phyloP scores from a whole-genome alignment of 2,888 invertebrate species.

The Philopedon plagiatum region DNA sequence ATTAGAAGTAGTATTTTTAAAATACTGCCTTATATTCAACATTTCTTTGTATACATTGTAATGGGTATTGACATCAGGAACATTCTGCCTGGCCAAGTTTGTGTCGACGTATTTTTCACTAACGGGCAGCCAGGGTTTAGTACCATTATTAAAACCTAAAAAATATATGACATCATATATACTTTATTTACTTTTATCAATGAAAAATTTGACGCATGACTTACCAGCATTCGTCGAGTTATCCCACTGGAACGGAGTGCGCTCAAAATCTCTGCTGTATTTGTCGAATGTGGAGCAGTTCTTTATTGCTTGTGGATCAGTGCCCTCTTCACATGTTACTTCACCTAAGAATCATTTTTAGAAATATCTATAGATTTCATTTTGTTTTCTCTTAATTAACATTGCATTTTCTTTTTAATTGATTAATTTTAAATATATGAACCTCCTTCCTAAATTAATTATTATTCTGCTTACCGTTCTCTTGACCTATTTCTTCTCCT shows the following conservation, averaged over 20 bases:
- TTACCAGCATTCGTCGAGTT: constrained; percentile 73
- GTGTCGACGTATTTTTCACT: constrained; percentile 73
- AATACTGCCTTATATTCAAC: constrained; percentile 70
- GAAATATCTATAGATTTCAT: too few relatives aligned
- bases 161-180: background rate
- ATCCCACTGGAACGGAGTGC: constrained; percentile 89
- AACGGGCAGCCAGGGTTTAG: constrained; percentile 80
- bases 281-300: constrained; percentile 68
- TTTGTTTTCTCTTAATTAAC: too few relatives aligned
- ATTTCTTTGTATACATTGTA: constrained; percentile 76
- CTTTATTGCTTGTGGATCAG: constrained; percentile 73
- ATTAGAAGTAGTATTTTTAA: constrained; percentile 32
- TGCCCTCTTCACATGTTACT: constrained; percentile 69
- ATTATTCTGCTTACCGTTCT: constrained; percentile 67
- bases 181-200: background rate
- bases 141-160: constrained; percentile 67
- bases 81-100: constrained; percentile 73
- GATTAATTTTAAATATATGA: too few relatives aligned
- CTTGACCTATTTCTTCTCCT: constrained; percentile 86
- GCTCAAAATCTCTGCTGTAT: constrained; percentile 79
- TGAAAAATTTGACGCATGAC: background rate
- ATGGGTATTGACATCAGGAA: constrained; percentile 70
- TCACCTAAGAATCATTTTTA: constrained; percentile 47
- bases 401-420: too few relatives aligned
- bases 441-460: too few relatives aligned